Evolutionary conservation across 2,888 invertebrate genomes (phyloP).

Genomic region (Ametastegia equiseti): DNA sequence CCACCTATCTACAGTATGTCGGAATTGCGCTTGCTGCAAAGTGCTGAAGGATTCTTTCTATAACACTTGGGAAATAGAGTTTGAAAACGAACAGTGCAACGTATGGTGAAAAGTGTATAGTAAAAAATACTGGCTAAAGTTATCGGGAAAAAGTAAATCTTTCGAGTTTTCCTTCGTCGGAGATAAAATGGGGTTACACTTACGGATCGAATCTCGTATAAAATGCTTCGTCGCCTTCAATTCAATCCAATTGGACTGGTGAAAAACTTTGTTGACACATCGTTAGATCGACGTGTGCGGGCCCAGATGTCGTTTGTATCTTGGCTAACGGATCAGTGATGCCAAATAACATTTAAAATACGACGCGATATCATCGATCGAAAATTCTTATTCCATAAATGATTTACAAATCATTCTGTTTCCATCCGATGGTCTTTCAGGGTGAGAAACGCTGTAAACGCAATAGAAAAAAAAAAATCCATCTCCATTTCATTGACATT

Average conservation of each 20-base stretch:
- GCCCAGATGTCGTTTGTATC: conserved; percentile 3
- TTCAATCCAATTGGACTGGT: conserved; percentile 32
- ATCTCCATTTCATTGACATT: no score
- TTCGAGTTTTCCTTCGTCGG: conserved; percentile 18
- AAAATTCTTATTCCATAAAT: neutral
- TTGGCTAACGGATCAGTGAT: conserved; percentile 5
- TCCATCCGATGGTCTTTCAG: neutral
- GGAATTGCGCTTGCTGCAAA: neutral
- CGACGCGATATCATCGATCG: neutral
- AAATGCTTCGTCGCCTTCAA: conserved; percentile 28
- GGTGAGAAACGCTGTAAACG: no score
- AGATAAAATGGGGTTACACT: conserved; percentile 10
- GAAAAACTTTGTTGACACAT: conserved; percentile 36
- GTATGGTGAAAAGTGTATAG: conserved; percentile 14
- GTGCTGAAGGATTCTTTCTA: neutral
- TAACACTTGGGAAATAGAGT: conserved; percentile 11
- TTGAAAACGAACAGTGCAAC: conserved; percentile 24
- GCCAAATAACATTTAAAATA: conserved; percentile 2
- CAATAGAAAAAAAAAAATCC: no score
- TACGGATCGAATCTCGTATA: conserved; percentile 29
- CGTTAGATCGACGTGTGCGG: conserved; percentile 29
- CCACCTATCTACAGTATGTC: neutral
- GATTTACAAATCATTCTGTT: neutral
- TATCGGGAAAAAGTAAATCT: conserved; percentile 16
- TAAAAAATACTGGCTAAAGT: neutral